Evolutionary conservation across 2,797 vertebrate genomes (phyloP), one percentile per base, ranked within the genome.

Genomic region (Acipenser transmontanus): DNA sequence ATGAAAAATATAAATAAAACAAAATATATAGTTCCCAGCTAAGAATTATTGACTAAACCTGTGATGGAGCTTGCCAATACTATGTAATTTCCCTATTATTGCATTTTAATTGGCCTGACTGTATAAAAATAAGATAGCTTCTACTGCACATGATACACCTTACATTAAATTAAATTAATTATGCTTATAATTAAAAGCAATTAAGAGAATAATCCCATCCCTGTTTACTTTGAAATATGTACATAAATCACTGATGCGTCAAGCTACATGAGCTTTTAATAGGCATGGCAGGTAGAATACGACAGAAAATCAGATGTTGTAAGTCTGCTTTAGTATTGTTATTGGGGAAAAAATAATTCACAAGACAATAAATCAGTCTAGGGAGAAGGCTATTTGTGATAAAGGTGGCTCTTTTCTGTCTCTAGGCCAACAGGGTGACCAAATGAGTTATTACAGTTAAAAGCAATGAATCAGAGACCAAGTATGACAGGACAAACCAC

Each of bases 21-120:
- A 47, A 57, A 13, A 11, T n/a, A 57, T 12, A 20, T 17, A 61
- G 14, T 34, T 61, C 47, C 14, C 17, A 61, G 17, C 6, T 61
- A 61, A 17, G 60, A 61, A 14, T 61, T 61, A 47, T 17, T 20
- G 60, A 61, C 17, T 54, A 54, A 54, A 10, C 7, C 60, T 34
- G 10, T 17, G 34, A 17, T 8, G 47, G 2, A 20, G 17, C 17
- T 65, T 61, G 72, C 75, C 73, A 77, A 84, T 77, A 82, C 72
- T 80, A 75, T 82, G n/a, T 80, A 79, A 82, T 78, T 73, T 79
- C 81, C 52, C 79, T 79, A 82, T 84, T 83, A 83, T 81, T 77
- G 78, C 75, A 59, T 80, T 81, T 78, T 87, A 87, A 87, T 86
- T 84, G 84, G 75, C 76, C 65, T 70, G 81, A 78, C 77, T 72